Conservation (phyloP, 2,797 vertebrate genomes). For the Ptychobarbus kaznakovi region DNA sequence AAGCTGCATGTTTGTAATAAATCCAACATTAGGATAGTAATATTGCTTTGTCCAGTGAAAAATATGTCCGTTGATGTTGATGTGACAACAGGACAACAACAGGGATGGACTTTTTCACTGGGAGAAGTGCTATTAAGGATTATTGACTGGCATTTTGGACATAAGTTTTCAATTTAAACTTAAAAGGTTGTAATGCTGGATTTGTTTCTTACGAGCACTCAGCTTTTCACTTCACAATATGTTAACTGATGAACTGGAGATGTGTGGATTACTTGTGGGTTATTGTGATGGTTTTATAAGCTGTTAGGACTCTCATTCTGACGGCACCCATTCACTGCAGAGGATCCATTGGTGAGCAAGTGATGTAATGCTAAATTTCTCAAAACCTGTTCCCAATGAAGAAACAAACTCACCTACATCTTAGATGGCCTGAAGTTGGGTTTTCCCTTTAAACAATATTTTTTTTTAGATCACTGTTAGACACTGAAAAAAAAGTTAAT, state of each 20-base stretch:
- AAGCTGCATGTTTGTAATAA: background rate
- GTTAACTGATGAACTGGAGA: background rate
- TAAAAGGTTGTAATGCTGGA: background rate
- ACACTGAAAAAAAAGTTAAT: background rate
- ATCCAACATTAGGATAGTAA: background rate
- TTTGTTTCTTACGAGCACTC: background rate
- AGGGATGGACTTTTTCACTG: background rate
- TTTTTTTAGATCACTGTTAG: background rate
- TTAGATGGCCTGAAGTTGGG: background rate
- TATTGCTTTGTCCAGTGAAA: background rate
- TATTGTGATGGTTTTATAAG: background rate
- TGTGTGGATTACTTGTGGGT: background rate
- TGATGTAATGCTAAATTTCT: background rate
- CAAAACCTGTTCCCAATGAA: background rate
- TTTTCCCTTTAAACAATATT: too few relatives aligned
- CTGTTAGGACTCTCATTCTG: too few relatives aligned
- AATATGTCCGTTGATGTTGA: background rate
- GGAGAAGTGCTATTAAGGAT: background rate
- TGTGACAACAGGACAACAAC: too few relatives aligned
- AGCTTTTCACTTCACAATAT: too few relatives aligned
- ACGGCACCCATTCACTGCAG: too few relatives aligned
- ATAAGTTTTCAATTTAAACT: background rate
- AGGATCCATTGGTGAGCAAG: too few relatives aligned
- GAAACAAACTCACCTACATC: slow-evolving; percentile 53
- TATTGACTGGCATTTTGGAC: background rate